Conservation (phyloP, 2,888 invertebrate genomes). For the Clunio marinus region DNA sequence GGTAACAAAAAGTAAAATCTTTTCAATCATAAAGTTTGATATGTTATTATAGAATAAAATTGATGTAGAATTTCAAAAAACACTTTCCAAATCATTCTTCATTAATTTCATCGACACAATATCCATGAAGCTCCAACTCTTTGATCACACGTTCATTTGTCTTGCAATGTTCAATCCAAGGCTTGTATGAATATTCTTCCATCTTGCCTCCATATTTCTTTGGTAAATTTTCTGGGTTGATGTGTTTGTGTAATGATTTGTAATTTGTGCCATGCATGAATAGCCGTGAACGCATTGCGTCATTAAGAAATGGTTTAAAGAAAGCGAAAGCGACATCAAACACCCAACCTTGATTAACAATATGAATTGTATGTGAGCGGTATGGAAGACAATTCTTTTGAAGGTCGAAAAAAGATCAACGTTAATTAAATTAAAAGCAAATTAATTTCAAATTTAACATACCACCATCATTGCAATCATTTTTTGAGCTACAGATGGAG, state of each 20-base stretch:
- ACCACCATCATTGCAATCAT: constrained; percentile 69
- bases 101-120: constrained; percentile 51
- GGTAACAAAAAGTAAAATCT: too few relatives aligned
- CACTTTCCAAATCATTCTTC: constrained; percentile 1
- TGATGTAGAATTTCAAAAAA: neutral
- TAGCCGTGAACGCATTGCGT: constrained; percentile 60
- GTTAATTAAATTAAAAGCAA: neutral
- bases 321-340: constrained; percentile 74
- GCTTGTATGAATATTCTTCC: constrained; percentile 68
- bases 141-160: constrained; percentile 57
- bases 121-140: constrained; percentile 62
- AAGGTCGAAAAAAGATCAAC: neutral
- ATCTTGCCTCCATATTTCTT: constrained; percentile 56
- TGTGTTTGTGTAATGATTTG: constrained; percentile 68
- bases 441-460: constrained; percentile 45
- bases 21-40: too few relatives aligned
- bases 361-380: constrained; percentile 68
- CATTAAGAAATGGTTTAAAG: constrained; percentile 70
- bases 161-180: constrained; percentile 65
- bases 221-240: constrained; percentile 66
- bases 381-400: constrained; percentile 67
- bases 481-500: constrained; percentile 64
- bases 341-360: constrained; percentile 76
- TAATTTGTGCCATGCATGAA: constrained; percentile 65
- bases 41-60: neutral